phyloP scores from a whole-genome alignment of 1,140 invertebrate genomes.

The Sogatella furcifera region DNA sequence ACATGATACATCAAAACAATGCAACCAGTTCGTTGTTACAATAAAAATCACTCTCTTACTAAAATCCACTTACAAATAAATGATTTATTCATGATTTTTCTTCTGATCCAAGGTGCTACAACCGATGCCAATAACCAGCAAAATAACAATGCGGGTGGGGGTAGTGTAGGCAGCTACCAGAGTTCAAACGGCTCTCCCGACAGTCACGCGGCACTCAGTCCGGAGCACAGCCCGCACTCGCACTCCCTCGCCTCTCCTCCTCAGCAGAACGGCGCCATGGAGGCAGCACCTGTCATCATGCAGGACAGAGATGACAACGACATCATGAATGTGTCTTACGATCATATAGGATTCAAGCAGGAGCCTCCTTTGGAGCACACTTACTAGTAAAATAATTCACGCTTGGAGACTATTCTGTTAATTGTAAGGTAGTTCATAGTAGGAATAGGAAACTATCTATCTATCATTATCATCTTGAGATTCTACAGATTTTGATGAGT shows the following conservation, averaged over 20 bases:
- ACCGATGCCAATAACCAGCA: slow-evolving; percentile 14
- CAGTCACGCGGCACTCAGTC: slow-evolving; percentile 23
- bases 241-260: slow-evolving; percentile 3
- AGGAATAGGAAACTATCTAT: too few relatives aligned
- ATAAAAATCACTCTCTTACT: too few relatives aligned
- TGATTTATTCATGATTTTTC: too few relatives aligned
- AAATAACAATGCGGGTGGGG: slow-evolving; percentile 1
- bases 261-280: slow-evolving; percentile 7
- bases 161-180: slow-evolving; percentile 21
- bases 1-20: too few relatives aligned
- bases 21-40: too few relatives aligned
- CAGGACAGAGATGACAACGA: background rate
- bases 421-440: too few relatives aligned
- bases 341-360: background rate
- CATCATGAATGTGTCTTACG: too few relatives aligned
- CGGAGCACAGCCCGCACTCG: slow-evolving; percentile 18
- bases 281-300: background rate
- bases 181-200: slow-evolving; percentile 19
- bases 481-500: too few relatives aligned
- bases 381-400: background rate
- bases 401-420: too few relatives aligned
- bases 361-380: background rate
- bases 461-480: too few relatives aligned
- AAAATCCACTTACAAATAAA: too few relatives aligned
- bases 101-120: slow-evolving; percentile 12